phyloP scores from a whole-genome alignment of 2,888 invertebrate species.

The Cheilosia grossa region DNA sequence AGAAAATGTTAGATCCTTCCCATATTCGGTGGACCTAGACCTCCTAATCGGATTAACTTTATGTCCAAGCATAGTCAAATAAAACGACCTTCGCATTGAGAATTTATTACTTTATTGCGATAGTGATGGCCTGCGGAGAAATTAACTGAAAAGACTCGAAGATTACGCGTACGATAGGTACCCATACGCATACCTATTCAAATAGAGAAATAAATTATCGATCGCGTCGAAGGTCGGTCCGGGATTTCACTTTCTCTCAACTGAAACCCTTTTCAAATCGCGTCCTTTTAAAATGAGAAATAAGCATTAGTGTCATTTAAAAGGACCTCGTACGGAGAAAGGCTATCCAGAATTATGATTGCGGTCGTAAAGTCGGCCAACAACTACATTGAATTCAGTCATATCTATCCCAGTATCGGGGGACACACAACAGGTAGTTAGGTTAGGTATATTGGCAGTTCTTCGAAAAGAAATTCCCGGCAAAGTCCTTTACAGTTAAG shows the following conservation, averaged over 20 bases:
- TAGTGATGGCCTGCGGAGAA: constrained; percentile 1
- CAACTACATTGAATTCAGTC: constrained; percentile 50
- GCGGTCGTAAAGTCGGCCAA: constrained; percentile 66
- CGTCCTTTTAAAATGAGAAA: constrained; percentile 37
- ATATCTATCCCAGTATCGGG: constrained; percentile 1
- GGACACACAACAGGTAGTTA: constrained; percentile 45
- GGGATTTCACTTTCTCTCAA: constrained; percentile 49
- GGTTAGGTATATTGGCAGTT: not conserved
- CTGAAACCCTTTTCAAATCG: constrained; percentile 40
- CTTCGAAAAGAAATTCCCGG: constrained; percentile 25
- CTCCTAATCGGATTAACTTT: constrained; percentile 48
- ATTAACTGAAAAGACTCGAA: constrained; percentile 1
- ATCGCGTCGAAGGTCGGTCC: constrained; percentile 19
- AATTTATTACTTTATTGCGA: constrained; percentile 56
- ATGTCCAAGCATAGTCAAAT: constrained; percentile 7
- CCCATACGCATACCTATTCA: not conserved
- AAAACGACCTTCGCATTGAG: constrained; percentile 15
- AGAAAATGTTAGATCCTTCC: too few species aligned
- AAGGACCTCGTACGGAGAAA: constrained; percentile 41
- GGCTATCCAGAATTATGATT: constrained; percentile 64
- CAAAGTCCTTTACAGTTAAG: constrained; percentile 44
- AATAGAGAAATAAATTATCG: constrained; percentile 64
- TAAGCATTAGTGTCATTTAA: constrained; percentile 63
- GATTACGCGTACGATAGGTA: constrained; percentile 15
- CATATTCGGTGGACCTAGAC: too few species aligned